Base-by-base conservation (phyloP, 1,140 invertebrate genomes). In the Drosophila takahashii region DNA sequence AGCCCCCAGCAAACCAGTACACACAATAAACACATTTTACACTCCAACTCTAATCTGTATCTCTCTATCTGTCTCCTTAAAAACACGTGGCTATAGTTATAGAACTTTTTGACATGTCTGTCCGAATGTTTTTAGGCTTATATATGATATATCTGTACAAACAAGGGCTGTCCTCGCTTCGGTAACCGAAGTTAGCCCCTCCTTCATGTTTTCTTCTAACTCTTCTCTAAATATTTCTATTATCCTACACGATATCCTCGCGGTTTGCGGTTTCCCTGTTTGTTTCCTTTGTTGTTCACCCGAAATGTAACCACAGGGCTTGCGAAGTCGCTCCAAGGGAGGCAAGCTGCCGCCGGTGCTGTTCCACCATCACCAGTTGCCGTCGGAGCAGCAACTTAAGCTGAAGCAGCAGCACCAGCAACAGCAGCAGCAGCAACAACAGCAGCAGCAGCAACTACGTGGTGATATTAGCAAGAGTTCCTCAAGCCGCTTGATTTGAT, bases 401-500 rank as follows among this genome's bases (percentile, higher is more conserved):
- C 65, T 69, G 59, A 71, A 66, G 61, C 72, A 79, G 32, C 81
- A 76, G 57, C 75, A 79, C 27, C 71, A 77, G 39, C 70, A 71
- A 8, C 61, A 65, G 9, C 70, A 71, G 27, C 79, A 67, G 9
- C 73, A 66, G 10, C 77, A 67, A 5, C 77, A 81, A n/a, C 57
- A 72, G n/a, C 81, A 69, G 42, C 69, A 83, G 48, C 81, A 80
- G 69, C 79, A 79, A 79, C 77, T 81, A 91, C 79, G 80, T 90
- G 86, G 81, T 86, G 81, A 86, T 87, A 83, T 76, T 65, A 86
- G 69, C 83, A 87, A 87, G 69, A 87, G 60, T 86, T 86, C 83
- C 60, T 81, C 83, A 60, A 91, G 80, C 79, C 90, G 85, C 80
- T 84, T 89, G 70, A 90, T 90, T 90, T 90, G 64, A 89, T 90